Base-by-base conservation (phyloP, 2,113 vertebrate species). In the Hemichromis elongatus region DNA sequence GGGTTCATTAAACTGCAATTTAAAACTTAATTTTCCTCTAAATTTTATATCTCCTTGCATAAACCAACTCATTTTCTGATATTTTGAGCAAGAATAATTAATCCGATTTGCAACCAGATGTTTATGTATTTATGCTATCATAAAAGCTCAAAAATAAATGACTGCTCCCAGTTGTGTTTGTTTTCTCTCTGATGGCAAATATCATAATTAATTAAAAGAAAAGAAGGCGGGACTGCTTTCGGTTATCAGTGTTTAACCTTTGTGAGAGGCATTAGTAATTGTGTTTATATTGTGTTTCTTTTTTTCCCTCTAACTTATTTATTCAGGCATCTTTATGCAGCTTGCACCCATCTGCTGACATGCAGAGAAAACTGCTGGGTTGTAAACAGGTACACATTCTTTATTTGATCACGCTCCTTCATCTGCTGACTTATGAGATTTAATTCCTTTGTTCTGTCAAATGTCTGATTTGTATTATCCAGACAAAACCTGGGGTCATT, bases 401-500 rank as follows among this genome's bases (percentile, higher is more conserved):
- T 59, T 37, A 55, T 59, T 73, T 86, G 5, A 82, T 75, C 11
- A 66, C 13, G 3, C 79, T 19, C 24, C 30, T 13, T n/a, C 16
- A 16, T 28, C 21, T 66, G 18, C 13, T 84, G 37, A 85, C 3
- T 79, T 12, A 6, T 66, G 10, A 33, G 13, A 56, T 19, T 55
- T 1, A 63, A 82, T 85, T 92, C 70, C 4, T 42, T 35, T 50
- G 61, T 88, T 80, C 78, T 80, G 90, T 90, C 81, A 75, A 93
- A 89, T 6, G 9, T 57, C 8, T 83, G n/a, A 59, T 18, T 88
- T 77, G 53, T 35, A 19, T 16, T 33, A 55, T 85, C 3, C 94
- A 99, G 98, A 98, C 97, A 16, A 99, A 96, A 89, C 98, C 97
- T 37, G 97, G 97, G 87, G 96, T 99, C 26, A 97, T 98, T 94